Evolutionary conservation across 2,797 vertebrate genomes (phyloP).

Genomic region (Sylvia borin): DNA sequence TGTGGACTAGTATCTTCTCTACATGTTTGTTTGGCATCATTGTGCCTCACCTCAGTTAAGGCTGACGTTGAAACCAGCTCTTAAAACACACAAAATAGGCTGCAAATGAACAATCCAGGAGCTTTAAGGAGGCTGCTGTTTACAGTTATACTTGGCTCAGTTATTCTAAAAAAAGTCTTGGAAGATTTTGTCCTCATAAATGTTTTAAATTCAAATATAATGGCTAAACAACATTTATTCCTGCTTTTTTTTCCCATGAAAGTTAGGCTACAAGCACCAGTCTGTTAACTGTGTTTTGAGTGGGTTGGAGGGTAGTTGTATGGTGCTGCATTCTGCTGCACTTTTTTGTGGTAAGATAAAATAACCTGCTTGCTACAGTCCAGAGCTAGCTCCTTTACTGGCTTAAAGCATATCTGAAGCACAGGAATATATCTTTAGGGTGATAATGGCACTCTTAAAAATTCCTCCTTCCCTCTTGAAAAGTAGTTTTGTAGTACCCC

Average conservation of each 20-base stretch:
- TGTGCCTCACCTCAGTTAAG: background rate
- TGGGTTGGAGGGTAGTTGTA: background rate
- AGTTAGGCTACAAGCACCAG: background rate
- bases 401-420: background rate
- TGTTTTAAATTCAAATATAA: background rate
- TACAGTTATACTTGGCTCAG: background rate
- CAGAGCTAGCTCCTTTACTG: background rate
- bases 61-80: background rate
- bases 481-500: background rate
- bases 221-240: background rate
- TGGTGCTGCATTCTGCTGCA: background rate
- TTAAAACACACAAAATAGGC: background rate
- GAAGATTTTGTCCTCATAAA: background rate
- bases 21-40: rapidly evolving
- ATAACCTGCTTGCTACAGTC: background rate
- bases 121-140: background rate
- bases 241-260: rapidly evolving
- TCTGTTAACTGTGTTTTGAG: background rate
- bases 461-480: background rate
- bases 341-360: background rate
- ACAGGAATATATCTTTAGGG: background rate
- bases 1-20: background rate
- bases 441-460: background rate
- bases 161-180: no score
- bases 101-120: background rate